Conservation (phyloP, 2,888 invertebrate genomes). For the Metalampra italica region DNA sequence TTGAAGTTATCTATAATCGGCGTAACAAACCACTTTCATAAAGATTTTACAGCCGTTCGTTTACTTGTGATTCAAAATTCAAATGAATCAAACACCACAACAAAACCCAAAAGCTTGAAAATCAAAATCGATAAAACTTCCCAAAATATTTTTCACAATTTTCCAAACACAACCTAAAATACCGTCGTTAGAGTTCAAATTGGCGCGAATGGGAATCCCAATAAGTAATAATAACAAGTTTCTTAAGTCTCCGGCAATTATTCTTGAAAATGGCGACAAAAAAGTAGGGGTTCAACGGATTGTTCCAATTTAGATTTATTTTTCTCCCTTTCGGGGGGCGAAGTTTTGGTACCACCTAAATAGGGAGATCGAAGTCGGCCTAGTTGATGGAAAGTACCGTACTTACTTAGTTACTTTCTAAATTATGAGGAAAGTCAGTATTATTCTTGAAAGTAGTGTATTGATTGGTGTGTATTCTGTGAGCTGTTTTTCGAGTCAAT, state of each 20-base stretch:
- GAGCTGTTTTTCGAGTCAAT: too few species aligned
- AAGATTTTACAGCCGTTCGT: too few species aligned
- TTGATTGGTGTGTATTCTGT: too few species aligned
- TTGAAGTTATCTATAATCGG: too few species aligned
- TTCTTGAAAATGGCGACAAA: conserved; percentile 71
- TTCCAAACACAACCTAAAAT: conserved; percentile 12
- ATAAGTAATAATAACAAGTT: conserved; percentile 27
- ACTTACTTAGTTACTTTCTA: not conserved
- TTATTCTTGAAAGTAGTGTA: too few species aligned
- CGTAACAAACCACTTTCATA: too few species aligned
- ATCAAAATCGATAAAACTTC: conserved; percentile 18
- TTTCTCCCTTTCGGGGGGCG: conserved; percentile 60
- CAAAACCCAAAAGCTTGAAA: not conserved
- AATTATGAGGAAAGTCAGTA: too few species aligned
- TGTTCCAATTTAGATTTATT: conserved; percentile 76
- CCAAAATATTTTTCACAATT: conserved; percentile 43
- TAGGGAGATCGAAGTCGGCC: conserved; percentile 22
- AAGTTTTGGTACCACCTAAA: conserved; percentile 61
- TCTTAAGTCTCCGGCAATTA: conserved; percentile 66
- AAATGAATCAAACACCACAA: not conserved
- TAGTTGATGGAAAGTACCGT: conserved; percentile 22
- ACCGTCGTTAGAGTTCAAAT: conserved; percentile 16
- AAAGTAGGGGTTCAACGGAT: conserved; percentile 73
- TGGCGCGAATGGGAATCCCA: conserved; percentile 13
- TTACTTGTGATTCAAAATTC: too few species aligned